Evolutionary conservation across 2,113 vertebrate genomes (phyloP), one percentile per base, ranked within the genome.

Genomic region (Jacana jacana): DNA sequence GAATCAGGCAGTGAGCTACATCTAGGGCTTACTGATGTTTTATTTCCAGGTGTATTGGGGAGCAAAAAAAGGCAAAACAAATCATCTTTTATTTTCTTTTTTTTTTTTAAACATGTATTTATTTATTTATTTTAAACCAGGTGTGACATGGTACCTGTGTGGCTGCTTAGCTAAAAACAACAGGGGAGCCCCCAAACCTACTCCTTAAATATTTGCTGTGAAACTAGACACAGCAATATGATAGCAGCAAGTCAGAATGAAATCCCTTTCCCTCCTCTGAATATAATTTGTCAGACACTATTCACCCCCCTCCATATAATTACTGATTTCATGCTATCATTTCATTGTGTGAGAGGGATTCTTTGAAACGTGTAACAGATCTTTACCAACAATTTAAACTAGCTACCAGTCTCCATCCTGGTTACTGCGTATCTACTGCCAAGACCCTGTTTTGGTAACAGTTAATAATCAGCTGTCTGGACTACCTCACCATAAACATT

Each of bases 391-490:
- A 77, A 86, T 97, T 98, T 90, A 93, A 97, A 76, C 75, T 97
- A 81, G 87, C 96, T 96, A 96, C 92, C 88, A 81, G 63, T 96
- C 88, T 90, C 60, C 88, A 88, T 96, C 88, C 91, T 98, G 96
- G 93, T 97, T 96, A 90, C 55, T 86, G 88, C 49, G 68, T 75
- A 87, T 97, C 95, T 85, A 93, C 95, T 98, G 97, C 97, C 97
- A 98, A 98, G 90, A 97, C 93, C 96, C 87, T 98, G 94, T 98
- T 98, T 98, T 94, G 97, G 97, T 97, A 98, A 97, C 96, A 98
- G 97, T 97, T 98, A 98, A 98, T 98, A 98, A 97, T 98, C 96
- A 97, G 91, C 97, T 98, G 96, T 97, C 97, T 98, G 97, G 97
- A 96, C 96, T 97, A 96, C 94, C 96, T 98, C 97, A 96, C 93